These are phyloP conservation scores for Moxostoma hubbsi DNA, from an alignment of 2,797 vertebrate genomes.

Conservation along the genomic window DNA sequence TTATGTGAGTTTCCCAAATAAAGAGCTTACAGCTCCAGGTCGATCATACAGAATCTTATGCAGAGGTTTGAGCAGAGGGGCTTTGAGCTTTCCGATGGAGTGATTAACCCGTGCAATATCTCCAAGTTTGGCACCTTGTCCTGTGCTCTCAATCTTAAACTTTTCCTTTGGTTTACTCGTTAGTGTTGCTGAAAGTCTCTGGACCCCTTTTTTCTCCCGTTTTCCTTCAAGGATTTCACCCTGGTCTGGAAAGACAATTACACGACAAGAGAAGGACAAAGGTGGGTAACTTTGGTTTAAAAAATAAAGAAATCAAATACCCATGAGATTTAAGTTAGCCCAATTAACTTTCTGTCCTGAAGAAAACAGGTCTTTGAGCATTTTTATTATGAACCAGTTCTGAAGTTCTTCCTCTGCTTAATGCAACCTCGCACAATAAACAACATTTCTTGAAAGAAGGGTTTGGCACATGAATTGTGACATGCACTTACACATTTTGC, in stretches of 20 bases:
- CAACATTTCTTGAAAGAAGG: background rate
- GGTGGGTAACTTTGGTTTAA: background rate
- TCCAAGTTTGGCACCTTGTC: constrained; percentile 90
- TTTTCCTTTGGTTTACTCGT: constrained; percentile 85
- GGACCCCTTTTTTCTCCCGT: constrained; percentile 90
- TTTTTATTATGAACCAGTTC: no score
- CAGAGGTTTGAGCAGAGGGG: constrained; percentile 89
- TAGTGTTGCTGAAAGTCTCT: constrained; percentile 83
- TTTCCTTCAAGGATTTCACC: constrained; percentile 89
- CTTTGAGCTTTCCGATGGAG: constrained; percentile 91
- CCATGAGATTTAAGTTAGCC: no score
- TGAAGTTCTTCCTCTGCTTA: no score
- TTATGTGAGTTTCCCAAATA: background rate
- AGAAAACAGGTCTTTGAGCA: background rate
- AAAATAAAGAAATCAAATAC: background rate
- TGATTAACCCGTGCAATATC: constrained; percentile 91
- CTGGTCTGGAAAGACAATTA: constrained; percentile 48
- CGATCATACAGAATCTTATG: constrained; percentile 93
- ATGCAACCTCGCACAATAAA: background rate
- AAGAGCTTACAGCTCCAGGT: constrained; percentile 87
- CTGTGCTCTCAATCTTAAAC: constrained; percentile 86
- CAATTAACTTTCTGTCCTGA: background rate
- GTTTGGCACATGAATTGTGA: background rate
- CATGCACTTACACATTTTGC: constrained; percentile 39
- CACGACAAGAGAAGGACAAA: background rate